Base-by-base conservation (phyloP, 1,140 invertebrate genomes). In the Diachasmimorpha longicaudata region DNA sequence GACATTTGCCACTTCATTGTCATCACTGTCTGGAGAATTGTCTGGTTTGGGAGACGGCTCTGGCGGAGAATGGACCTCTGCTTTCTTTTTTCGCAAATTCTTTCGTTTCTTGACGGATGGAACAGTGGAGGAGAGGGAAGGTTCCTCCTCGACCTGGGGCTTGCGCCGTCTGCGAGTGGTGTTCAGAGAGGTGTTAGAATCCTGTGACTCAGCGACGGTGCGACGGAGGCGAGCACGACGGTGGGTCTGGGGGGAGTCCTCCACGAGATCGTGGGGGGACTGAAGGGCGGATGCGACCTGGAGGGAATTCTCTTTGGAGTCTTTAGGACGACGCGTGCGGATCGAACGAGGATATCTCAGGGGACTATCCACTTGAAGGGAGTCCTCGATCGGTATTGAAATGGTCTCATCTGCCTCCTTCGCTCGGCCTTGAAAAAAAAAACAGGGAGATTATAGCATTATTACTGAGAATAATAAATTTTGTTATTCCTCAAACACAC, bases 1-100 rank as follows among this genome's bases (percentile, higher is more conserved):
- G 14, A 70, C 52, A 13, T 23, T 71, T 23, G 71, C 69, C 72
- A 73, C 76, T 67, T 72, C 78, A 6, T 63, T 70, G 19, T 77
- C 75, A 36, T 67, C 71, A 72, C 16, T 77, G 13, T 71, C 70
- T 31, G 42, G 21, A 14, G 25, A n/a, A 58, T 69, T 67, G 0
- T 63, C 74, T 4, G 63, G 25, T 23, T 25, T 31, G 31, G 31
- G 31, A 6, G 31, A 6, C 31, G 6, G 2, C 31, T 52, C 25
- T 48, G 14, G 8, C 13, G 10, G 19, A 23, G 36, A 37, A 55
- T 55, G 16, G 48, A 11, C 39, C 42, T n/a, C 13, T 13, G 10
- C 0, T 14, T 46, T 48, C 25, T 71, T 48, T n/a, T 31, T 19
- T 21, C 31, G 25, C 6, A 6, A 6, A 4, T 31, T 66, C 11